Conservation (phyloP, 2,113 vertebrate genomes). For the Odocoileus hemionus region DNA sequence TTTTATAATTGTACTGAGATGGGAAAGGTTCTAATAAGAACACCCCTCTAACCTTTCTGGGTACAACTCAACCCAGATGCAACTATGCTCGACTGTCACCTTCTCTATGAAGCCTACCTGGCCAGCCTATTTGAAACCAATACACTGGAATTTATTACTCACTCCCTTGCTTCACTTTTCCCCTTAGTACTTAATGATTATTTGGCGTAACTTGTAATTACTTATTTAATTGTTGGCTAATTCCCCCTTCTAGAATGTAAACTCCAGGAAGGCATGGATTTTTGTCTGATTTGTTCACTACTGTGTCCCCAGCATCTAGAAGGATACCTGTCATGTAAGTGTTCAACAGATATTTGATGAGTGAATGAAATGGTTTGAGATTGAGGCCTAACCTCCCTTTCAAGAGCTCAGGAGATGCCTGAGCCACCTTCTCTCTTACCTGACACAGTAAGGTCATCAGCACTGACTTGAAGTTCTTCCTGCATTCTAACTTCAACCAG, state of each 20-base stretch:
- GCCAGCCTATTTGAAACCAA: background rate
- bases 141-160: background rate
- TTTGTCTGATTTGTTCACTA: background rate
- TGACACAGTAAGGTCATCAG: background rate
- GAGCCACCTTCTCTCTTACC: background rate
- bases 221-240: background rate
- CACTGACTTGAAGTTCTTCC: background rate
- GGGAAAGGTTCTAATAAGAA: background rate
- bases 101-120: background rate
- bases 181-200: background rate
- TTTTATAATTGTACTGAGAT: background rate
- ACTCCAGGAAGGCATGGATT: background rate
- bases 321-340: background rate
- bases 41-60: background rate
- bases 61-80: background rate
- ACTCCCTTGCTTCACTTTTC: background rate
- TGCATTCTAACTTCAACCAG: background rate
- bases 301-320: background rate
- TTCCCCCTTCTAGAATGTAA: background rate
- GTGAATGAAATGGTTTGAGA: background rate
- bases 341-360: background rate
- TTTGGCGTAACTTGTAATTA: background rate
- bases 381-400: background rate
- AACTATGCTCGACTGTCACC: background rate
- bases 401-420: background rate